phyloP scores from a whole-genome alignment of 1,140 invertebrate species.

The Drosophila quadrilineata region DNA sequence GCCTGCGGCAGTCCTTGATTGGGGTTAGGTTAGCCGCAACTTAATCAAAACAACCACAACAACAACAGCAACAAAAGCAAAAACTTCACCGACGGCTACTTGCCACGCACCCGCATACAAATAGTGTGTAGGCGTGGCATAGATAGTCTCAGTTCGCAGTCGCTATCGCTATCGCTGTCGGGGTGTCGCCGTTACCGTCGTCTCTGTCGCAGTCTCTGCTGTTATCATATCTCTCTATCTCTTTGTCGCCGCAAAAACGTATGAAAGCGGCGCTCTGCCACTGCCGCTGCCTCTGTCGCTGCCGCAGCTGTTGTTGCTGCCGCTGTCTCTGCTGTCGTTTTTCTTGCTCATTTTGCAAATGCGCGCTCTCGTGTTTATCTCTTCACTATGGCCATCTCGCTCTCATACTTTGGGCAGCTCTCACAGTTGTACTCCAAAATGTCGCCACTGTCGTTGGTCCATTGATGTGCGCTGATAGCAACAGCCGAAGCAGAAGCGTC shows the following conservation, averaged over 20 bases:
- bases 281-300: slow-evolving; percentile 9
- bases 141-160: slow-evolving; percentile 6
- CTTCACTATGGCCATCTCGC: slow-evolving; percentile 55
- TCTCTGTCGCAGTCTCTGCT: background rate
- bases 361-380: slow-evolving; percentile 56
- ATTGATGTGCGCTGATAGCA: slow-evolving; percentile 76
- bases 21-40: slow-evolving; percentile 45
- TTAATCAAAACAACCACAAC: slow-evolving; percentile 19
- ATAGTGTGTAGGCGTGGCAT: slow-evolving; percentile 51
- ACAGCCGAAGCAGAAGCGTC: slow-evolving; percentile 13
- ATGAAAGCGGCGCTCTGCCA: slow-evolving; percentile 21
- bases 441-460: slow-evolving; percentile 75
- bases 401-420: slow-evolving; percentile 60
- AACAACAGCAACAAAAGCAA: background rate
- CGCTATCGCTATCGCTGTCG: slow-evolving; percentile 25
- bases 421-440: slow-evolving; percentile 77
- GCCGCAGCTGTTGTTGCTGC: slow-evolving; percentile 18
- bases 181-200: slow-evolving; percentile 29
- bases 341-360: slow-evolving; percentile 59
- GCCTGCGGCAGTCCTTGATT: slow-evolving; percentile 68
- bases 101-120: background rate
- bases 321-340: slow-evolving; percentile 35
- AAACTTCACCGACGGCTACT: slow-evolving; percentile 27
- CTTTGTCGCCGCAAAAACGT: slow-evolving; percentile 39
- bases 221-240: slow-evolving; percentile 54